Evolutionary conservation across 2,113 vertebrate genomes (phyloP), one percentile per base, ranked within the genome.

Genomic region (Micromys minutus): DNA sequence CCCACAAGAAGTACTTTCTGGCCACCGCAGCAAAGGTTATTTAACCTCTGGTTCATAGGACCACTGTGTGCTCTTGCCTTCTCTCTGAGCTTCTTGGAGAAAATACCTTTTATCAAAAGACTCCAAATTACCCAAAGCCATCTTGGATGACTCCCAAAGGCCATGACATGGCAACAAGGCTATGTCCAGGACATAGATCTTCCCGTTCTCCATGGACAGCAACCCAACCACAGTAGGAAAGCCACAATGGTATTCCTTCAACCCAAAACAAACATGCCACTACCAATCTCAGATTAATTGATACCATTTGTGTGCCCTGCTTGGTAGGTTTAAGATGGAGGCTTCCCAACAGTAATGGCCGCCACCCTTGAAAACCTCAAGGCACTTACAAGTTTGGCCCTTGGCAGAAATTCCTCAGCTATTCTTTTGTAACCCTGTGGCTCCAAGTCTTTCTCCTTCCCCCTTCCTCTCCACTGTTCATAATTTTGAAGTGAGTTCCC

Each of bases 251-350:
- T 88, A 57, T 75, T 92, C 67, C 45, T 93, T 94, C 77, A 7
- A n/a, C 84, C 94, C 97, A 95, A 96, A 92, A 94, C 92, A 97
- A 97, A 97, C 96, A 91, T 91, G 94, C 96, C 96, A 96, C 97
- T 97, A 97, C 96, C 92, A 89, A 94, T 96, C 93, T 95, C 86
- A 92, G 96, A 97, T 96, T 97, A 97, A 97, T 94, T 92, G 94
- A 67, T 94, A 96, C 94, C 94, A 92, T 93, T 96, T 96, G 96
- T 90, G 95, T 97, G 94, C 89, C 96, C 86, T 84, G 93, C 61
- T 86, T 91, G 59, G 59, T 89, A 93, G 77, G 86, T 96, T 96
- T 94, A 83, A 89, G 57, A 71, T 97, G 96, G 96, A 95, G 74
- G 22, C 84, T 0, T 31, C 87, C 76, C 90, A 80, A 39, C 1